These are phyloP conservation scores for Camptogramma bilineatum DNA, from an alignment of 2,888 invertebrate species.

Conservation along the genomic window DNA sequence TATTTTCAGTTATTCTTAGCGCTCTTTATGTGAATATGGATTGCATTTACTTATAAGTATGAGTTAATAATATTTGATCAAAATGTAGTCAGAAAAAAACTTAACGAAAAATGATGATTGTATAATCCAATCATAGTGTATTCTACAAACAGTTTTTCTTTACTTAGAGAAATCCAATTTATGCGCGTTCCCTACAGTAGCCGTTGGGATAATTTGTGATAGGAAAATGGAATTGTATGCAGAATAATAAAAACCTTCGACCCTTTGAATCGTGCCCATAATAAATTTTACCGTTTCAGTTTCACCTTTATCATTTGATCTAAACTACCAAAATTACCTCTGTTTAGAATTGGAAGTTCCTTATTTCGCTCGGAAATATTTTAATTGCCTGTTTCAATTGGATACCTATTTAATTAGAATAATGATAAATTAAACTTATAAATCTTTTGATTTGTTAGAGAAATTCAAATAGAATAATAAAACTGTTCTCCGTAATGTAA, in stretches of 20 bases:
- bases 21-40: background rate
- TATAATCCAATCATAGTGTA: too few relatives aligned
- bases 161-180: constrained; percentile 58
- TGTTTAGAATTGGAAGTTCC: constrained; percentile 37
- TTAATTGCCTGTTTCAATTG: constrained; percentile 26
- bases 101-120: too few relatives aligned
- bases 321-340: constrained; percentile 56
- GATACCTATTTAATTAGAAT: background rate
- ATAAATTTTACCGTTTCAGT: constrained; percentile 72
- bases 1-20: background rate
- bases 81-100: too few relatives aligned
- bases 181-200: constrained; percentile 75
- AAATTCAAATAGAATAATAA: too few relatives aligned
- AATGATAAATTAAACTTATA: background rate
- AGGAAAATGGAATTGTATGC: constrained; percentile 82
- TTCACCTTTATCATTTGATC: constrained; percentile 60
- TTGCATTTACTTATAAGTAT: background rate
- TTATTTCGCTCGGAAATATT: constrained; percentile 29
- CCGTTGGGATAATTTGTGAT: constrained; percentile 80
- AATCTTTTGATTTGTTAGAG: background rate
- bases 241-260: constrained; percentile 81
- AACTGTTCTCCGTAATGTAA: background rate
- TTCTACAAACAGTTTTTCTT: background rate
- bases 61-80: background rate
- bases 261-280: constrained; percentile 72